Evolutionary conservation across 2,888 invertebrate species (phyloP), one percentile per base, ranked within the genome.

Genomic region (Eubasilissa splendida): DNA sequence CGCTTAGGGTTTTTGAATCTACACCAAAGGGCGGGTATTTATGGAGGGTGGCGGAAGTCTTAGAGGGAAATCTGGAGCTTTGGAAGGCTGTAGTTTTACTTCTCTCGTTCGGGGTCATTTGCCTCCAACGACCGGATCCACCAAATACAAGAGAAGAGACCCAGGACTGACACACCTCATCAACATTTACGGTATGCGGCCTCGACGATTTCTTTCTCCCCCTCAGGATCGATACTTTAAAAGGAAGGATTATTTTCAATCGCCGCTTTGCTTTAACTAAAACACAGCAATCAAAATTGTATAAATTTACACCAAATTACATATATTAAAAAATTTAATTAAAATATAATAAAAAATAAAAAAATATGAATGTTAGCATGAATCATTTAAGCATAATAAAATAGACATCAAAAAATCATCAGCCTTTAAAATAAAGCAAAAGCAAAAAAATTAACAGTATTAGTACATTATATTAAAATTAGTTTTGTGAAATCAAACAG

Each of bases 21-120:
- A 31, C 14, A 42, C 65, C 71, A 73, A 31, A 73, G 71, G 71
- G 56, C 54, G 33, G 12, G 71, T 73, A 73, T 73, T 73, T 73
- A 73, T 56, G 75, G 75, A 42, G 75, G 70, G 77, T 60, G 65
- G 60, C 31, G 58, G 71, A 79, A 79, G 56, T 63, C 79, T 73
- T 79, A 56, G 11, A 73, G 71, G 58, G 56, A 73, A 73, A 73
- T 73, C 71, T 71, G 42, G 42, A 73, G 56, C n/a, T 56, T 70
- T 54, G 33, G 54, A 42, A 56, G 56, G 71, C 54, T 73, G 56
- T 56, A 73, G 56, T 73, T 73, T 73, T 73, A 73, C 71, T 73
- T 71, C 60, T 63, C 68, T 56, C 60, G 80, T 80, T 80, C 54
- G 77, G 77, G 80, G 77, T 73, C 80, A 80, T 80, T 80, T 65